Base-by-base conservation (phyloP, 2,113 vertebrate species). In the Noturus placidus region DNA sequence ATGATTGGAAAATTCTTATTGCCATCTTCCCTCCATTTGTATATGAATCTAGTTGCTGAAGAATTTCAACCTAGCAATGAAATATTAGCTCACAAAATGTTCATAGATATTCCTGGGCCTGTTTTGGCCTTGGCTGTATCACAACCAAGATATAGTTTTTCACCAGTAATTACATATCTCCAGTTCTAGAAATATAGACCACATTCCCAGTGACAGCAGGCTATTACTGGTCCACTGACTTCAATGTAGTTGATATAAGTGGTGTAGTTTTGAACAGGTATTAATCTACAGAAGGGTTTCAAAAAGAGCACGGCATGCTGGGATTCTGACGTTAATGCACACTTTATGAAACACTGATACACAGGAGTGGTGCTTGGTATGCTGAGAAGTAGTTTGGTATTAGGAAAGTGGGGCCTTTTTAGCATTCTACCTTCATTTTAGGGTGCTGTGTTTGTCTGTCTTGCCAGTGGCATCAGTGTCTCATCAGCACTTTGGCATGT, bases 141-240 rank as follows among this genome's bases (percentile, higher is more conserved):
- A 50, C 77, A 72, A 82, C 25, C 38, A 30, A 30, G 50, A 30
- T 5, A 2, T 0, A 33, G 50, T 33, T 80, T 80, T 57, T 33
- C 19, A 25, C 20, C 80, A 50, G 57, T 86, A 86, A 86, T 86
- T 78, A 25, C 10, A 38, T 42, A 56, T 46, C 17, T 83, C 30
- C 27, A 46, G n/a, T 35, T 82, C 38, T 76, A 11, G 33, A 76
- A 86, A 79, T 82, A 79, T 67, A 67, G 76, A 57, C 72, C 30
- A 20, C 63, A 15, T 74, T 22, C 63, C 11, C 74, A 86, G 78
- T 85, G 85, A 87, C 77, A 84, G 67, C 77, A 50, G 85, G 85
- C 54, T 81, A 89, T 90, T 90, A 90, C 87, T 77, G 77, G 67
- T 50, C 50, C 50, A 70, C 65, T 84, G 70, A 84, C 78, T 81